phyloP scores from a whole-genome alignment of 2,888 invertebrate genomes.

The Zele albiditarsus region DNA sequence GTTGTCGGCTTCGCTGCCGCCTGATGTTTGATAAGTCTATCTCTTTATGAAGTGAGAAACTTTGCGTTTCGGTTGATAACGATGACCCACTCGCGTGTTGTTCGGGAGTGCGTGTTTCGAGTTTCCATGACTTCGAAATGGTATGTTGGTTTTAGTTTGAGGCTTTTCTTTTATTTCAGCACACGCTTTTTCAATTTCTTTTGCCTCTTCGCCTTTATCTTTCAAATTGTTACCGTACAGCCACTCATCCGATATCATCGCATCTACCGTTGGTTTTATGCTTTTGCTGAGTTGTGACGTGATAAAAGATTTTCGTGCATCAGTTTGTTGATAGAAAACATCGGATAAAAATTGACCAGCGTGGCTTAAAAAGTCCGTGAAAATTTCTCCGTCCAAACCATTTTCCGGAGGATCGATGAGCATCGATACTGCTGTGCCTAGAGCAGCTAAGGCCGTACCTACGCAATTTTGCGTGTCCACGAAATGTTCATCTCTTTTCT shows the following conservation, averaged over 20 bases:
- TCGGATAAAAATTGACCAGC: constrained; percentile 34
- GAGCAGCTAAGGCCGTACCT: constrained; percentile 34
- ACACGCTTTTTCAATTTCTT: constrained; percentile 44
- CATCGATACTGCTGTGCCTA: constrained; percentile 38
- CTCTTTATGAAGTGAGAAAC: background rate
- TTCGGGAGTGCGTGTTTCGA: constrained; percentile 35
- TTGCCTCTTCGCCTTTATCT: constrained; percentile 44
- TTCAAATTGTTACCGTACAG: constrained; percentile 43
- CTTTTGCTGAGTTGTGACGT: constrained; percentile 37
- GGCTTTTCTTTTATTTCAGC: constrained; percentile 37
- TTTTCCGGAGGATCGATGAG: constrained; percentile 33
- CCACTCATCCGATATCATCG: constrained; percentile 37
- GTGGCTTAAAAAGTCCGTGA: constrained; percentile 36
- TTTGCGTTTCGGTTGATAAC: background rate
- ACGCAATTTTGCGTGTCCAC: constrained; percentile 39
- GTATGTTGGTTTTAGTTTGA: background rate
- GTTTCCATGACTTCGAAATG: constrained; percentile 39
- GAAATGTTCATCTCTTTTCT: constrained; percentile 43
- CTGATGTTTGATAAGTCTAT: background rate
- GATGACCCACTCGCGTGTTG: constrained; percentile 35
- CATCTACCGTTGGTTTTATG: constrained; percentile 35
- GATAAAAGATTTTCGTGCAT: constrained; percentile 35
- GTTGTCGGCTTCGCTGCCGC: background rate
- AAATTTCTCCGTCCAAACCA: constrained; percentile 33
- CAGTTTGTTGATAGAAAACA: constrained; percentile 28